These are phyloP conservation scores for Macrosteles quadrilineatus DNA, from an alignment of 1,140 invertebrate species.

Conservation along the genomic window DNA sequence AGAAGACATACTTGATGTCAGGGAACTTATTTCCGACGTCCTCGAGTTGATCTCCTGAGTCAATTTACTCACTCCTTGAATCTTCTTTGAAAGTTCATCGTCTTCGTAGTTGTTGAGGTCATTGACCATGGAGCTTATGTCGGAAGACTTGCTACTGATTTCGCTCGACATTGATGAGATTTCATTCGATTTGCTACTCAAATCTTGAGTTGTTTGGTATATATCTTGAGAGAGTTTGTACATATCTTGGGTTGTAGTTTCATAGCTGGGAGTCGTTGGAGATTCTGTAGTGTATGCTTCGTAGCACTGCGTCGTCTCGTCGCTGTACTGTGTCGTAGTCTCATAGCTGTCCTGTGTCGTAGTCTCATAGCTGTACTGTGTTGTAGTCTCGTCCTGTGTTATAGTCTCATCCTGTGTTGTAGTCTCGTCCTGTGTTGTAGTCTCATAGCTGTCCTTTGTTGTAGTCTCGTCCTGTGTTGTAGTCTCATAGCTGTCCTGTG, in stretches of 20 bases:
- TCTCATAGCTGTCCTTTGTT: neutral
- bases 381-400: no score
- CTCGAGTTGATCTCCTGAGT: constrained; percentile 20
- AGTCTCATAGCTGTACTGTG: no score
- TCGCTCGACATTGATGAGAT: constrained; percentile 6
- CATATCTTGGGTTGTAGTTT: neutral
- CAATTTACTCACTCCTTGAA: neutral
- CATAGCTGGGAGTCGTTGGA: neutral
- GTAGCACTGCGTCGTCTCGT: no score
- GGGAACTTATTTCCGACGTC: neutral
- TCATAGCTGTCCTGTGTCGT: no score
- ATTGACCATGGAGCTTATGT: neutral
- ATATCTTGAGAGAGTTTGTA: constrained; percentile 20
- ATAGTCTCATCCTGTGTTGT: neutral
- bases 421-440: no score
- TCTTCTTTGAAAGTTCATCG: constrained; percentile 13
- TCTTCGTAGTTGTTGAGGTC: constrained; percentile 14
- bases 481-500: no score
- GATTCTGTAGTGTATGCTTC: neutral
- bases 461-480: neutral
- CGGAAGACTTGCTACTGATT: constrained; percentile 1
- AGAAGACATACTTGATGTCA: neutral
- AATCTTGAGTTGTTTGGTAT: neutral
- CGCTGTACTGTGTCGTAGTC: no score
- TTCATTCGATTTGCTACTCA: constrained; percentile 9